These are phyloP conservation scores for Carposina sasakii DNA, from an alignment of 1,140 invertebrate species.

Conservation along the genomic window DNA sequence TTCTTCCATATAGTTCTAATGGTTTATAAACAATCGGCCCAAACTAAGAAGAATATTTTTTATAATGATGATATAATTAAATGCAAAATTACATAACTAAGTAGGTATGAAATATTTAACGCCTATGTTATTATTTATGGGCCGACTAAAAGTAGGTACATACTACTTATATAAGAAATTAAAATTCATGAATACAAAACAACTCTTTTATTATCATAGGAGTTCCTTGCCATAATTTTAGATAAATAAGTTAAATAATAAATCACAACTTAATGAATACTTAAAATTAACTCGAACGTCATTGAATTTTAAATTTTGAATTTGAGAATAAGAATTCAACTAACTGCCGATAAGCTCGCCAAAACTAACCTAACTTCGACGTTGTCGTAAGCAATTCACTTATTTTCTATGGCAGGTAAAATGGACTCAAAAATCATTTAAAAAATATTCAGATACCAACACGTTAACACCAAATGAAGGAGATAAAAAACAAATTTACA, in stretches of 20 bases:
- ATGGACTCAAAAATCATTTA: conserved; percentile 56
- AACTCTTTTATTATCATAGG: conserved; percentile 60
- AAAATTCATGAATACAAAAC: conserved; percentile 42
- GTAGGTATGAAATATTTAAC: too few relatives aligned
- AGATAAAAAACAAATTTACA: conserved; percentile 31
- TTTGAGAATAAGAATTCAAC: conserved; percentile 33
- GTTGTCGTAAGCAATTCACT: conserved; percentile 51
- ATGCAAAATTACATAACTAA: too few relatives aligned
- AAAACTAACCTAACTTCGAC: conserved; percentile 26
- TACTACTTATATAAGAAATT: too few relatives aligned
- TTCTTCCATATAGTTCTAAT: too few relatives aligned
- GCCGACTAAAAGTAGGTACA: too few relatives aligned
- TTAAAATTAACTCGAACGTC: conserved; percentile 63
- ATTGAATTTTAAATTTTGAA: conserved; percentile 41
- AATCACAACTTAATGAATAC: conserved; percentile 68
- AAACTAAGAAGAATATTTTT: too few relatives aligned
- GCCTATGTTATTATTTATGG: too few relatives aligned
- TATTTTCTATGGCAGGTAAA: conserved; percentile 66
- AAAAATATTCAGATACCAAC: conserved; percentile 47
- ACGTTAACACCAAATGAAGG: conserved; percentile 43
- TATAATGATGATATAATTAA: too few relatives aligned
- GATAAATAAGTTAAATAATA: conserved; percentile 69
- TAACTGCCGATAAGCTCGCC: conserved; percentile 10
- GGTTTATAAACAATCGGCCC: too few relatives aligned
- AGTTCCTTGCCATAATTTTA: conserved; percentile 68